A percentile compares a stretch with the other conserved stretches of the same genome.
Evolutionary conservation across 2,888 invertebrate genomes (phyloP).

Genomic region (Tetrapedia diversipes): DNA sequence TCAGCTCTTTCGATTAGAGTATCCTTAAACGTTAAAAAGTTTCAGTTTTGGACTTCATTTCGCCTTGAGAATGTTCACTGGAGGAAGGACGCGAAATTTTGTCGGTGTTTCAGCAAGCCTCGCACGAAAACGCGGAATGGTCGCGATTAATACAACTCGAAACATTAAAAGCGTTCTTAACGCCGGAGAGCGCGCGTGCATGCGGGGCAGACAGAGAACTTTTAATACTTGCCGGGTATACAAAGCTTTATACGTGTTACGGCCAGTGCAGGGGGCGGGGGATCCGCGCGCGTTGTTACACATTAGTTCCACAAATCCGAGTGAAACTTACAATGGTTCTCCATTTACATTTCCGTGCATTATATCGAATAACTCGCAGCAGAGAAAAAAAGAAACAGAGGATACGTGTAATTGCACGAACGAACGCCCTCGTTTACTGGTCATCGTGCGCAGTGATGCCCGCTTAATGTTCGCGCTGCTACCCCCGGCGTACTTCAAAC

Average conservation of each 20-base stretch:
- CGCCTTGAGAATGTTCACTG: slow-evolving; percentile 45
- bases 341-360: slow-evolving; percentile 1
- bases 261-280: background rate
- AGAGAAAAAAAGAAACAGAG: background rate
- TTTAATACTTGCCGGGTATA: slow-evolving; percentile 37
- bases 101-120: background rate
- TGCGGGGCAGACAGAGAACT: slow-evolving; percentile 41
- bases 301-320: slow-evolving; percentile 23
- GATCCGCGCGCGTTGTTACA: slow-evolving; percentile 8
- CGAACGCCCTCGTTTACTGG: background rate
- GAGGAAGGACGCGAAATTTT: slow-evolving; percentile 29
- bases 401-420: background rate
- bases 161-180: slow-evolving; percentile 61
- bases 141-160: slow-evolving; percentile 55
- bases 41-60: no score
- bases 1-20: no score
- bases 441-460: no score
- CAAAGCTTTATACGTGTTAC: slow-evolving; percentile 44
- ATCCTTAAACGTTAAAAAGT: no score
- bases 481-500: no score
- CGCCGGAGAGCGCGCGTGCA: slow-evolving; percentile 24
- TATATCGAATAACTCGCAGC: background rate
- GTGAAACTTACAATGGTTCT: slow-evolving; percentile 30
- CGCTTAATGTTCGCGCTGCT: no score
- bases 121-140: slow-evolving; percentile 40